These are phyloP conservation scores for Dendrocincla tyrannina DNA, from an alignment of 2,797 vertebrate species.

Conservation along the genomic window DNA sequence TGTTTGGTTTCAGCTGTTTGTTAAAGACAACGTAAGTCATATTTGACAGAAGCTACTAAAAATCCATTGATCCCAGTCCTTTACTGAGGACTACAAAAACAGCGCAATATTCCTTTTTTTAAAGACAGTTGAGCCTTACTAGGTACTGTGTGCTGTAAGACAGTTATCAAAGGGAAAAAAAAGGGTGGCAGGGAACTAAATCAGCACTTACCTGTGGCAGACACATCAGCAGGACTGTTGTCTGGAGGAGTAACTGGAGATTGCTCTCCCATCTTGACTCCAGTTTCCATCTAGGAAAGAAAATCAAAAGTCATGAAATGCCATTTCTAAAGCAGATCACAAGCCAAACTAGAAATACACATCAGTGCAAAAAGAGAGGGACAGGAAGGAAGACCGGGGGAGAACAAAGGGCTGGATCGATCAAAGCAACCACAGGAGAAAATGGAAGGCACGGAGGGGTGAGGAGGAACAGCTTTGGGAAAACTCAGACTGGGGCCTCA, in stretches of 20 bases:
- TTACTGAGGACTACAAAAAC: conserved; percentile 31
- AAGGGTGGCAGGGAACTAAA: conserved; percentile 28
- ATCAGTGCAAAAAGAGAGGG: background rate
- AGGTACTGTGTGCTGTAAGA: background rate
- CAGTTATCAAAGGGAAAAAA: conserved; percentile 5
- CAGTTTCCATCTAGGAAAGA: conserved; percentile 70
- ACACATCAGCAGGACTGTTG: conserved; percentile 57
- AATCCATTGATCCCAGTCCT: conserved; percentile 37
- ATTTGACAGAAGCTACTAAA: conserved; percentile 34
- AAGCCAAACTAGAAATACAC: conserved; percentile 13
- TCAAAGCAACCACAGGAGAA: background rate
- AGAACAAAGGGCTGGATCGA: background rate
- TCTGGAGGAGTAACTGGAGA: conserved; percentile 50
- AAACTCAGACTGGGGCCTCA: background rate
- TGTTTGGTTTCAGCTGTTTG: conserved; percentile 53
- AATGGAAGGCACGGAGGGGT: background rate
- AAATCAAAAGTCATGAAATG: conserved; percentile 48
- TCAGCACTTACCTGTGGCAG: conserved; percentile 75
- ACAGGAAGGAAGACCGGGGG: background rate
- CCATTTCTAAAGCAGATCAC: conserved; percentile 52
- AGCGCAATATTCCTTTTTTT: background rate
- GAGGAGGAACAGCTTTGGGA: background rate
- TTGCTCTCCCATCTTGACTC: conserved; percentile 70
- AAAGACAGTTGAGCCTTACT: conserved; percentile 13
- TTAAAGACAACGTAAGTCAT: conserved; percentile 13